Evolutionary conservation across 64 coral and sea anemone species (phyloP).

Genomic region (Trachythela sp.): DNA sequence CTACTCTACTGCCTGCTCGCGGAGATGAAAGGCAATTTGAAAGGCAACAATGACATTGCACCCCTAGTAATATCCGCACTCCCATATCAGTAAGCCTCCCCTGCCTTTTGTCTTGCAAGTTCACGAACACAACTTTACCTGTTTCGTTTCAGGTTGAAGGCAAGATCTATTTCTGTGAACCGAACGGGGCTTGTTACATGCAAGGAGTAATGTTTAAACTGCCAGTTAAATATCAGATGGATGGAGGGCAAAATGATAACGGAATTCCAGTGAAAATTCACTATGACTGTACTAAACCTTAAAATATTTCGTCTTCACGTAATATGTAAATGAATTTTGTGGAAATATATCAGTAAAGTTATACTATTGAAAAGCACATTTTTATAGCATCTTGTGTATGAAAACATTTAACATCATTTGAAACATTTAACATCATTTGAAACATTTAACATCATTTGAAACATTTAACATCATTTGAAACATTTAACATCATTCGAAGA

Average conservation of each 20-base stretch:
- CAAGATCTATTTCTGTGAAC: conserved; percentile 85
- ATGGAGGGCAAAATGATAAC: not conserved
- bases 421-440: too few relatives aligned
- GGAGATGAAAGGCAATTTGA: not conserved
- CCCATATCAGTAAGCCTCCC: too few relatives aligned
- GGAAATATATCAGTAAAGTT: not conserved
- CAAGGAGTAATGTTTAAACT: conserved; percentile 64
- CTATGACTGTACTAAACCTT: not conserved
- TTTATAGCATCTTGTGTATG: too few relatives aligned
- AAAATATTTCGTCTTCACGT: not conserved
- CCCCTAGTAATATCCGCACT: too few relatives aligned
- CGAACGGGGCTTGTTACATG: conserved; percentile 77
- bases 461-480: too few relatives aligned
- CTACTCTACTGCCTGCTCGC: too few relatives aligned
- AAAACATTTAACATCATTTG: too few relatives aligned
- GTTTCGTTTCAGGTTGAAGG: conserved; percentile 66
- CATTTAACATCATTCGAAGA: too few relatives aligned
- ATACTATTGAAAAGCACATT: not conserved
- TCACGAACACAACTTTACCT: not conserved
- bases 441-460: too few relatives aligned
- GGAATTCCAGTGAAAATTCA: not conserved
- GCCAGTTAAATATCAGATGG: not conserved
- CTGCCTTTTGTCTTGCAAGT: not conserved
- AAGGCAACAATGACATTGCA: too few relatives aligned
- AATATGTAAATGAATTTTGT: too few relatives aligned